phyloP scores from a whole-genome alignment of 2,888 invertebrate species.

The Nomada goodeniana region DNA sequence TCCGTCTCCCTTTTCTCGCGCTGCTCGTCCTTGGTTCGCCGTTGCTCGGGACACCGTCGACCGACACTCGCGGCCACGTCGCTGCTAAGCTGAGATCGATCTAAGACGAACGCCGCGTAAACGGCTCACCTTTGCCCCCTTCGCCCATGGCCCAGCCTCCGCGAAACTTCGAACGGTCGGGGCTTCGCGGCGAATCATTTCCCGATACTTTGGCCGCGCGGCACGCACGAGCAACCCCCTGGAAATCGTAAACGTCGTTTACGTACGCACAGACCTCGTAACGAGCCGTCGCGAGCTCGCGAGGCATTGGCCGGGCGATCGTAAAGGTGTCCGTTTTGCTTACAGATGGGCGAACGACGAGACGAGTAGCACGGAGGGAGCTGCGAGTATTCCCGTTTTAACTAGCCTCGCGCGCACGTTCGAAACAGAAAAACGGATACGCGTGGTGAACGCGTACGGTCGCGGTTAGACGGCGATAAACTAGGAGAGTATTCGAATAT shows the following conservation, averaged over 20 bases:
- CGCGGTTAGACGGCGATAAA: conserved; percentile 18
- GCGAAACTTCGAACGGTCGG: too few species aligned
- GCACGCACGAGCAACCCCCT: not conserved
- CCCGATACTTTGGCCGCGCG: not conserved
- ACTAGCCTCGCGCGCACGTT: not conserved
- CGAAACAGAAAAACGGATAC: not conserved
- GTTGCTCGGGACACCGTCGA: too few species aligned
- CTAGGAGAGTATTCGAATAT: conserved; percentile 28
- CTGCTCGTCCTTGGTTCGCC: too few species aligned
- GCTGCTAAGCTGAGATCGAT: too few species aligned
- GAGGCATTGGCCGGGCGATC: conserved; percentile 27
- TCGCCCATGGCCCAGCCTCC: too few species aligned
- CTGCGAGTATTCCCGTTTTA: not conserved
- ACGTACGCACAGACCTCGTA: not conserved
- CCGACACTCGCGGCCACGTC: too few species aligned
- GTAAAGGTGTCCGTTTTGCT: conserved; percentile 22
- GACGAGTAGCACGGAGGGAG: not conserved
- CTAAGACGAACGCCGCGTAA: too few species aligned
- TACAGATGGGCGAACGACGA: not conserved
- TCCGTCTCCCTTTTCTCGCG: not conserved
- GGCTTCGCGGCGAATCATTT: not conserved
- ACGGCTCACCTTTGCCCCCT: too few species aligned
- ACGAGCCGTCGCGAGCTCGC: not conserved
- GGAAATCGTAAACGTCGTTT: not conserved
- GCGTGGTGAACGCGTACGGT: not conserved